Percentiles rank a stretch among this genome's conserved stretches.
These are phyloP conservation scores for Gymnosoma rotundatum DNA, from an alignment of 2,888 invertebrate genomes.

Conservation along the genomic window DNA sequence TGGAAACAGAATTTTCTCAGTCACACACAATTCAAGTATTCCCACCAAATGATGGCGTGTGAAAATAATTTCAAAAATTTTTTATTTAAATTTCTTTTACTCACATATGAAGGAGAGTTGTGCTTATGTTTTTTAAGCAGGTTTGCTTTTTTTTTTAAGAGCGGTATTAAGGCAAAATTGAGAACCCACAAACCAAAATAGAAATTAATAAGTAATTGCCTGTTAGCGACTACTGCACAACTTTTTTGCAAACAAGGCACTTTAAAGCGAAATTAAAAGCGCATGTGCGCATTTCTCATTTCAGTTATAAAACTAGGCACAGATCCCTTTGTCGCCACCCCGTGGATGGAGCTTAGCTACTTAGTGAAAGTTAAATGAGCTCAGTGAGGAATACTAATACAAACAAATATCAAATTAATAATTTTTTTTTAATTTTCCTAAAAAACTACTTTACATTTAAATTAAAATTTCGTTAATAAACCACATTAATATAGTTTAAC, in stretches of 20 bases:
- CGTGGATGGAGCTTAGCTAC: too few relatives aligned
- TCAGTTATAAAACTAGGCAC: too few relatives aligned
- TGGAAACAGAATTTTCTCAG: slow-evolving; percentile 73
- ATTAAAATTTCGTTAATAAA: neutral
- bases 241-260: too few relatives aligned
- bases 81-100: slow-evolving; percentile 62
- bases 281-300: too few relatives aligned
- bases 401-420: too few relatives aligned
- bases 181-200: slow-evolving; percentile 20
- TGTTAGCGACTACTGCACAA: slow-evolving; percentile 16
- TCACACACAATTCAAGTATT: slow-evolving; percentile 73
- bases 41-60: slow-evolving; percentile 75
- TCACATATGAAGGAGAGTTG: slow-evolving; percentile 32
- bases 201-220: slow-evolving; percentile 44
- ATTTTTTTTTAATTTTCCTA: too few relatives aligned
- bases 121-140: neutral
- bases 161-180: slow-evolving; percentile 28
- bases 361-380: too few relatives aligned
- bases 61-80: slow-evolving; percentile 77
- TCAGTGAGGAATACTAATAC: too few relatives aligned
- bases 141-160: neutral
- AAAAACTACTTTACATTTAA: too few relatives aligned
- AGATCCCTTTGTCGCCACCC: too few relatives aligned
- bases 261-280: too few relatives aligned
- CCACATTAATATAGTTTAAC: neutral